Evolutionary conservation across 2,113 vertebrate genomes (phyloP).

Genomic region (Petrocephalus microphthalmus): DNA sequence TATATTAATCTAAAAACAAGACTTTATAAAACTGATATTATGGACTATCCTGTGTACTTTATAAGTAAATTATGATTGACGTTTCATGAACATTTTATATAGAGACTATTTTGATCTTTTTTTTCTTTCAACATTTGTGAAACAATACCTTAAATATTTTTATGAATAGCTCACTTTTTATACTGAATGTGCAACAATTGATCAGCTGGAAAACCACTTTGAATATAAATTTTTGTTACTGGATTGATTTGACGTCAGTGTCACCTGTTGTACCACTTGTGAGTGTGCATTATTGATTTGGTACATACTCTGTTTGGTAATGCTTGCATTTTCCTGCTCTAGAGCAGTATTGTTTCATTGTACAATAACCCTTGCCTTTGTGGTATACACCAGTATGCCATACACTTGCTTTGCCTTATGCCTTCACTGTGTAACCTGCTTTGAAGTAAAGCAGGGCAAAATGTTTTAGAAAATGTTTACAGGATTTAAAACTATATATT

Average conservation of each 20-base stretch:
- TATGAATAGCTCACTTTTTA: constrained; percentile 6
- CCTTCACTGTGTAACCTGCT: neutral
- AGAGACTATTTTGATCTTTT: constrained; percentile 20
- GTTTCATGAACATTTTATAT: constrained; percentile 17
- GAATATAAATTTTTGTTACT: neutral
- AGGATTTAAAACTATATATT: neutral
- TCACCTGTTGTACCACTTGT: neutral
- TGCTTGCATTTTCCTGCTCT: constrained; percentile 4
- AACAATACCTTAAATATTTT: neutral
- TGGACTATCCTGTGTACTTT: neutral
- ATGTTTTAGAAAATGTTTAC: constrained; percentile 5
- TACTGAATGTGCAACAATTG: neutral
- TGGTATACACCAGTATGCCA: neutral
- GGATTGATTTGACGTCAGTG: neutral
- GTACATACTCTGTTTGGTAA: neutral
- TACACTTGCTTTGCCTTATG: neutral
- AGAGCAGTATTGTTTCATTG: neutral
- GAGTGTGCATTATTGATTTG: neutral
- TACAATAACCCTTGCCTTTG: neutral
- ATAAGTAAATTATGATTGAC: constrained; percentile 16
- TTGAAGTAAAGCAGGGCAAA: neutral
- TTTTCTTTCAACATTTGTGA: neutral
- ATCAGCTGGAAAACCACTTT: neutral
- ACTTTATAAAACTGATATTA: neutral
- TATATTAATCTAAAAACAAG: constrained; percentile 6